Percentiles rank a stretch among this genome's conserved stretches.
Evolutionary conservation across 1,140 invertebrate genomes (phyloP).

Genomic region (Orchestia grillus): DNA sequence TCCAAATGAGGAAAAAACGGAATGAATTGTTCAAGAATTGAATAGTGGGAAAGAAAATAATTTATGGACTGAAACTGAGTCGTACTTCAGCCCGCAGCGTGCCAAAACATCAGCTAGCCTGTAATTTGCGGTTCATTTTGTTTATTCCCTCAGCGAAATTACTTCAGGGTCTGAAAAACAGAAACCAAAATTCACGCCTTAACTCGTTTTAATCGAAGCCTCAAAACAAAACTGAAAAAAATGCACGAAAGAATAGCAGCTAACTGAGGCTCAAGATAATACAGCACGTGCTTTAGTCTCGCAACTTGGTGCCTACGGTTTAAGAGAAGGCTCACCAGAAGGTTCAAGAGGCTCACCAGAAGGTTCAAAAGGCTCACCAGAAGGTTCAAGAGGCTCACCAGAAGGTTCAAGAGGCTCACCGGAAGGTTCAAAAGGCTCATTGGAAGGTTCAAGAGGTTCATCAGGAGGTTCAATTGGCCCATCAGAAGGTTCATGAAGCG

Average conservation of each 20-base stretch:
- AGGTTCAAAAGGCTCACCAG: neutral
- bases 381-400: neutral
- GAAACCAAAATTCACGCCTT: neutral
- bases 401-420: neutral
- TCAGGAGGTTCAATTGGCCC: neutral
- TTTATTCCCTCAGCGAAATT: neutral
- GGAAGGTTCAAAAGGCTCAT: neutral
- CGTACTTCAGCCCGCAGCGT: neutral
- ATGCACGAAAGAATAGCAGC: neutral
- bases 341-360: neutral
- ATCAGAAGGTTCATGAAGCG: neutral
- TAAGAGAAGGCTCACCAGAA: neutral
- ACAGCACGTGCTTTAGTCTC: neutral
- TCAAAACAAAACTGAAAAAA: neutral
- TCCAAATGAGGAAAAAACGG: neutral
- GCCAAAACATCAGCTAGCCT: neutral
- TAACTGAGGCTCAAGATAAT: neutral
- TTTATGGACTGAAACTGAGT: neutral
- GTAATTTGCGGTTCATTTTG: neutral
- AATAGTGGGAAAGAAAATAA: neutral
- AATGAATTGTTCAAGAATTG: neutral
- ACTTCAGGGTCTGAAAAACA: neutral
- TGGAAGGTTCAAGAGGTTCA: neutral
- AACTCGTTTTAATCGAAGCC: neutral
- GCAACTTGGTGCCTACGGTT: neutral